Evolutionary conservation across 2,888 invertebrate species (phyloP).

Genomic region (Tetheella fluctuosa): DNA sequence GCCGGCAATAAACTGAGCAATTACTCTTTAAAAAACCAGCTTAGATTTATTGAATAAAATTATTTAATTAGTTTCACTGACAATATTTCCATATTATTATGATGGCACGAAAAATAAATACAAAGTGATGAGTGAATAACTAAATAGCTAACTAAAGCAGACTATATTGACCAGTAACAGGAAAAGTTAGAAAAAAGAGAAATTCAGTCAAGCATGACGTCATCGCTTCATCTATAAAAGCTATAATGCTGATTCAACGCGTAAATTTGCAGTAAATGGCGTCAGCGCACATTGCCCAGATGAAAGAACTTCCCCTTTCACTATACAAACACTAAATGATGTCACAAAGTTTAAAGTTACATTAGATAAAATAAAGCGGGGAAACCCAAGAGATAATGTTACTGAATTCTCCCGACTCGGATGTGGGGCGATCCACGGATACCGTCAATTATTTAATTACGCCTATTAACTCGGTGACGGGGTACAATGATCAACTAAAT

Average conservation of each 20-base stretch:
- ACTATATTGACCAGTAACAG: no score
- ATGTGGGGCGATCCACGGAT: slow-evolving; percentile 45
- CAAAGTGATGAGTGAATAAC: no score
- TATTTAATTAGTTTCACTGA: no score
- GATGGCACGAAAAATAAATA: no score
- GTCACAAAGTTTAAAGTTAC: neutral
- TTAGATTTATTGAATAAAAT: no score
- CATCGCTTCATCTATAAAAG: neutral
- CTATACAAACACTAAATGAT: neutral
- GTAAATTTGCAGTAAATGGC: neutral
- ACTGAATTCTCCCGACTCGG: slow-evolving; percentile 13
- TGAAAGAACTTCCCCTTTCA: neutral
- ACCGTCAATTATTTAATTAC: slow-evolving; percentile 72
- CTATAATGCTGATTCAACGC: neutral
- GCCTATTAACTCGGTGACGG: slow-evolving; percentile 44
- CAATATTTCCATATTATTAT: no score
- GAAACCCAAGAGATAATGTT: slow-evolving; percentile 2
- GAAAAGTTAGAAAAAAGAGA: neutral
- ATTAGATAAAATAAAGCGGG: neutral
- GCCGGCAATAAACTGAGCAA: no score
- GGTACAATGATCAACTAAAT: slow-evolving; percentile 41
- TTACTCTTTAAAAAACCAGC: no score
- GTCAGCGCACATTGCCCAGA: neutral
- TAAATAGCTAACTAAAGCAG: no score
- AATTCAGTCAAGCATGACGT: neutral